phyloP scores from a whole-genome alignment of 37 sponge, comb jelly and placozoan species.

The Hexactinellida sp. region DNA sequence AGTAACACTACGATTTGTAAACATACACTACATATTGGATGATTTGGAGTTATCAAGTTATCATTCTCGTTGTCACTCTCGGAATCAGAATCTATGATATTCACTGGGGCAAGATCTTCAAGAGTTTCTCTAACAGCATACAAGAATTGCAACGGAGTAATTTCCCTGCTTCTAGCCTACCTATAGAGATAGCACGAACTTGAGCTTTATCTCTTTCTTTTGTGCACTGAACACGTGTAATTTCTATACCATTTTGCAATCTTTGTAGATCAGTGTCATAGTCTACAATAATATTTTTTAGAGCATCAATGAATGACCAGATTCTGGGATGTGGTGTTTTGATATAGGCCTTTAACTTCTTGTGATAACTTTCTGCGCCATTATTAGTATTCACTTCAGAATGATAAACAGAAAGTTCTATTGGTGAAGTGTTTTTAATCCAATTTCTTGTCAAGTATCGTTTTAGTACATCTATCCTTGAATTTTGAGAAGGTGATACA shows the following conservation, averaged over 20 bases:
- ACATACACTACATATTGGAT: neutral
- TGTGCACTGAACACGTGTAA: neutral
- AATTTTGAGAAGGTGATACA: neutral
- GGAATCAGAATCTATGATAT: neutral
- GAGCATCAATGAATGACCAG: neutral
- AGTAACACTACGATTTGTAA: too few species aligned
- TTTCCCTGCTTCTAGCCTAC: too few species aligned
- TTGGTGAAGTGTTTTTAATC: neutral
- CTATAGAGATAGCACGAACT: too few species aligned
- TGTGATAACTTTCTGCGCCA: neutral
- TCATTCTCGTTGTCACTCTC: neutral
- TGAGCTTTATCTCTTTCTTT: too few species aligned
- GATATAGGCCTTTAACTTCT: neutral
- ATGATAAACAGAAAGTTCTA: neutral
- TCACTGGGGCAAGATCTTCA: neutral
- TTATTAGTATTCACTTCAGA: neutral
- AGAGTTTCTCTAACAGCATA: neutral
- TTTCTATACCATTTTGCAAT: neutral
- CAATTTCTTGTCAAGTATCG: neutral
- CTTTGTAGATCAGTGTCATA: neutral
- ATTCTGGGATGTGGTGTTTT: neutral
- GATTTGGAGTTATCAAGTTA: neutral
- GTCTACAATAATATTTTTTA: neutral
- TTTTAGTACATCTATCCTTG: neutral
- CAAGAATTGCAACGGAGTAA: neutral